A percentile compares a stretch with the other conserved stretches of the same genome.
These are phyloP conservation scores for Mystacornis crossleyi DNA, from an alignment of 2,113 vertebrate species.

Conservation along the genomic window DNA sequence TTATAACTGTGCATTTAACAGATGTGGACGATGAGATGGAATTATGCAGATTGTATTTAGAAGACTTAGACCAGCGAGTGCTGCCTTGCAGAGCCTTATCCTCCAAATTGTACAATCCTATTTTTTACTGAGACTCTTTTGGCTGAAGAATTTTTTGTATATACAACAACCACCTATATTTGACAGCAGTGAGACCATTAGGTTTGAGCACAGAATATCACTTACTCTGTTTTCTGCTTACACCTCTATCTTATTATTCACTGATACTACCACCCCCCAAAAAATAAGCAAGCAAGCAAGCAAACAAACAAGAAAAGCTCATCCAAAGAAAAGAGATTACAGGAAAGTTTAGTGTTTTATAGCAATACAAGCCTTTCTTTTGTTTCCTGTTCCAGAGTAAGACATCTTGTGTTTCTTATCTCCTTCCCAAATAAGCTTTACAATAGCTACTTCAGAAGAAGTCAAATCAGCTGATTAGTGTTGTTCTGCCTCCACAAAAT, in stretches of 20 bases:
- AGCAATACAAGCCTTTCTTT: background rate
- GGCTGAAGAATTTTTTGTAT: background rate
- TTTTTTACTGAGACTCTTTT: background rate
- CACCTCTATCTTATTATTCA: background rate
- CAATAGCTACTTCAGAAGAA: background rate
- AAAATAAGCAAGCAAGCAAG: background rate
- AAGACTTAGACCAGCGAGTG: rapidly evolving
- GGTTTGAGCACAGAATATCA: background rate
- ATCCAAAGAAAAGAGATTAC: background rate
- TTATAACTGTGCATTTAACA: background rate
- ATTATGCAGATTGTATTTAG: background rate
- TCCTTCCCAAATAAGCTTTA: background rate
- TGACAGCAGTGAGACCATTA: background rate
- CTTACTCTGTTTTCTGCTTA: background rate
- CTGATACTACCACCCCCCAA: background rate
- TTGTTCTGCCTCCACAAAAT: background rate
- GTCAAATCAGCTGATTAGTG: background rate
- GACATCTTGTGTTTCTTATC: background rate
- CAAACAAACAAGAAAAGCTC: background rate
- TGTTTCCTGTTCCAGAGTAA: background rate
- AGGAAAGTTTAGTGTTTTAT: background rate
- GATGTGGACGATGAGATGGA: background rate
- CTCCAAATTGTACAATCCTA: background rate
- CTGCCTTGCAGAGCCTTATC: background rate
- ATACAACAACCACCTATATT: background rate